A percentile compares a stretch with the other conserved stretches of the same genome.
These are phyloP conservation scores for Lacerta viridis DNA, from an alignment of 2,797 vertebrate genomes.

Conservation along the genomic window DNA sequence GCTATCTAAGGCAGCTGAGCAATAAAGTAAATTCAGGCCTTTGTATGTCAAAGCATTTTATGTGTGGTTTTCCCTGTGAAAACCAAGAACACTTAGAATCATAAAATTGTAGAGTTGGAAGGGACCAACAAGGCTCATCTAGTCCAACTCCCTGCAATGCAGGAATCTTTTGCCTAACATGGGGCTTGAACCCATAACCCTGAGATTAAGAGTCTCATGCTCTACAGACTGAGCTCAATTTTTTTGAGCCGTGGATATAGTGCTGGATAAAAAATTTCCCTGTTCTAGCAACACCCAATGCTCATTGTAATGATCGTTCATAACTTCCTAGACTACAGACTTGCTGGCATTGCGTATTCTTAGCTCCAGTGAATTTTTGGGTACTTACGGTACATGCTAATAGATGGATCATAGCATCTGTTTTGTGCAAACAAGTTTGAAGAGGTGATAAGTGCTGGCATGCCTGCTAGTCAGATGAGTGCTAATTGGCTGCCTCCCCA, in stretches of 20 bases:
- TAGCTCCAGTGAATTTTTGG: neutral
- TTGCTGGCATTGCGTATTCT: neutral
- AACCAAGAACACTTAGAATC: neutral
- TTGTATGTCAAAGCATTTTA: neutral
- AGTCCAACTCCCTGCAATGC: no score
- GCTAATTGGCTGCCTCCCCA: neutral
- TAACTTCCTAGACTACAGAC: neutral
- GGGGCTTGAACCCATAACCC: no score
- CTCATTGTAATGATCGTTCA: neutral
- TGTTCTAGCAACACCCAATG: neutral
- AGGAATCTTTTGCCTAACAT: no score
- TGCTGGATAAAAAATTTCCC: neutral
- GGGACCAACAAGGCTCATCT: no score
- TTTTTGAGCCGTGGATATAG: neutral
- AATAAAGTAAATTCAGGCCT: neutral
- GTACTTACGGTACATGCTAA: neutral
- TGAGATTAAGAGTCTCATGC: neutral
- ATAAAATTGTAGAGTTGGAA: no score
- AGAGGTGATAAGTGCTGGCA: neutral
- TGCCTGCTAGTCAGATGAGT: neutral
- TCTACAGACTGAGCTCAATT: no score
- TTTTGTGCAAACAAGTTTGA: neutral
- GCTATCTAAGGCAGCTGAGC: neutral
- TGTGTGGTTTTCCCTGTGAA: neutral
- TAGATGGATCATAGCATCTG: neutral